These are phyloP conservation scores for Centroberyx gerrardi DNA, from an alignment of 2,797 vertebrate genomes.

Conservation along the genomic window DNA sequence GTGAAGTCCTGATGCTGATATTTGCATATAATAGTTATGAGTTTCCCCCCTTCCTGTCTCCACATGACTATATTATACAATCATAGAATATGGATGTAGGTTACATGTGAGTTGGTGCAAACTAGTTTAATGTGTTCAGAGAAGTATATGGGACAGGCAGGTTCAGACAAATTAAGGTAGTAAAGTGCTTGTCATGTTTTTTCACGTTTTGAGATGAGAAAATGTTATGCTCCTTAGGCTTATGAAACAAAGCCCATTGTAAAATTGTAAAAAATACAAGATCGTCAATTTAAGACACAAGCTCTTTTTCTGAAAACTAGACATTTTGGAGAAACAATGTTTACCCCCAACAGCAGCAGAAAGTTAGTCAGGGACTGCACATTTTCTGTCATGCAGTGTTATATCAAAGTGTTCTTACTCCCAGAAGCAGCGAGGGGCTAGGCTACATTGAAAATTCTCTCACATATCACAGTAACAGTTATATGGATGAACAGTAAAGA, in stretches of 20 bases:
- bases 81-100: not conserved
- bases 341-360: slow-evolving; percentile 3
- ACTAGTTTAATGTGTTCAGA: not conserved
- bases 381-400: not conserved
- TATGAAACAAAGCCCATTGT: slow-evolving; percentile 14
- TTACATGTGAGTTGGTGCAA: not conserved
- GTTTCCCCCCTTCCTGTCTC: too few species aligned
- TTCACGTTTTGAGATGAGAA: slow-evolving; percentile 1
- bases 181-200: slow-evolving; percentile 24
- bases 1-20: too few species aligned
- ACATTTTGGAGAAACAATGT: slow-evolving; percentile 6
- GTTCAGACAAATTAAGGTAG: not conserved
- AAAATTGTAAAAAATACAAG: not conserved
- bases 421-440: not conserved
- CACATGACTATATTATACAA: too few species aligned
- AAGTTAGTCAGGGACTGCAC: not conserved
- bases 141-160: not conserved
- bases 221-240: slow-evolving; percentile 29
- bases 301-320: not conserved
- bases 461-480: not conserved
- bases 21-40: too few species aligned
- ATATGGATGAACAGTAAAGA: slow-evolving; percentile 1
- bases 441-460: not conserved
- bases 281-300: slow-evolving; percentile 1
- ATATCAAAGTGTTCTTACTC: not conserved